Conservation (phyloP, 2,797 vertebrate genomes). For the Tangara arthus region DNA sequence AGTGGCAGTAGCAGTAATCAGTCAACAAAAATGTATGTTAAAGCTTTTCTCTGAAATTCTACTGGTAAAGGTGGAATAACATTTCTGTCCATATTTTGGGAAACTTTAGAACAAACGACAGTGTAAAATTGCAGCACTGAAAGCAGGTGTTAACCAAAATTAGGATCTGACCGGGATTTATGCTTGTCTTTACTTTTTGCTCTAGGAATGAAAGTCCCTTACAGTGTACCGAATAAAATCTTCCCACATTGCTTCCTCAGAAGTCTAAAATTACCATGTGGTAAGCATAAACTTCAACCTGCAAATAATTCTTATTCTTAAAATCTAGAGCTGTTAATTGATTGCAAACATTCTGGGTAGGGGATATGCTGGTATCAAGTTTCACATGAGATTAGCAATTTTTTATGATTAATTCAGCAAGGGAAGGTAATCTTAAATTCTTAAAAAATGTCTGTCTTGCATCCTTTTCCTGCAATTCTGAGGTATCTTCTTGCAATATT, state of each 20-base stretch:
- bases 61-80: neutral
- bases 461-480: neutral
- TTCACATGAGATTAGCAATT: conserved; percentile 25
- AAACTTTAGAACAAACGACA: neutral
- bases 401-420: conserved; percentile 23
- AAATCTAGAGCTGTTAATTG: neutral
- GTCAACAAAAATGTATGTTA: neutral
- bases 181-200: neutral
- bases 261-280: conserved; percentile 17
- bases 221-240: neutral
- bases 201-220: neutral
- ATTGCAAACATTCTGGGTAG: neutral
- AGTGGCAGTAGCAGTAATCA: neutral
- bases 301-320: neutral
- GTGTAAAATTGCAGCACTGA: neutral
- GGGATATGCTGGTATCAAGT: neutral
- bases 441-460: neutral
- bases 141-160: neutral
- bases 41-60: neutral
- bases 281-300: conserved; percentile 4
- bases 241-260: neutral
- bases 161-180: neutral
- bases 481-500: neutral
- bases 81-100: neutral
- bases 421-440: conserved; percentile 15